phyloP scores from a whole-genome alignment of 2,797 vertebrate species.

The Peromyscus nudipes region DNA sequence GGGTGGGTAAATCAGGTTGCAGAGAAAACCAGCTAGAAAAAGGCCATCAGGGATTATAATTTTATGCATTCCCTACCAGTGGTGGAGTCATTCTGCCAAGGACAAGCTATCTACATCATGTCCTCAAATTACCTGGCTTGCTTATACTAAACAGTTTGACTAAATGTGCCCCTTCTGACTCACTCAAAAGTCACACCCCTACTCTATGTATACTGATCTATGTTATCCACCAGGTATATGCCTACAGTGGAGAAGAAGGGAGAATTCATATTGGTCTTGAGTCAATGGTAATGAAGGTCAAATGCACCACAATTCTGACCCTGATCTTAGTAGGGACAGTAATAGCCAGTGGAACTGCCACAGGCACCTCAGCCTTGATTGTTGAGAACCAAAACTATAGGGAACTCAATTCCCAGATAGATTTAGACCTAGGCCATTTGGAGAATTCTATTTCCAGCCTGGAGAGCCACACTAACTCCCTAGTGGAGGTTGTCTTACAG shows the following conservation, averaged over 20 bases:
- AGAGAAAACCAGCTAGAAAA: not conserved
- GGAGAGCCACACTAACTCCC: not conserved
- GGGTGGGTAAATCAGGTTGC: not conserved
- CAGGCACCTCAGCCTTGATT: not conserved
- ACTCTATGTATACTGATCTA: not conserved
- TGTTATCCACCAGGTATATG: not conserved
- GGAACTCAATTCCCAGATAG: not conserved
- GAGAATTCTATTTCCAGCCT: not conserved
- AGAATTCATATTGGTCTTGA: not conserved
- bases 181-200: not conserved
- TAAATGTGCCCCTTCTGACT: not conserved
- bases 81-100: not conserved
- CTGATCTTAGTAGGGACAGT: not conserved
- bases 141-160: not conserved
- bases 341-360: not conserved
- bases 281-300: not conserved
- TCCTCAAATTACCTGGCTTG: not conserved
- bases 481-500: not conserved
- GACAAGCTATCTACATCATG: not conserved
- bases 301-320: not conserved
- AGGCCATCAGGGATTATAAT: not conserved
- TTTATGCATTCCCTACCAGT: not conserved
- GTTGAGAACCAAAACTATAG: not conserved
- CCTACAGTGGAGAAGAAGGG: not conserved
- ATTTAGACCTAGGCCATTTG: not conserved